Conservation (phyloP, 1,140 invertebrate species). For the Megalonaias nervosa region DNA sequence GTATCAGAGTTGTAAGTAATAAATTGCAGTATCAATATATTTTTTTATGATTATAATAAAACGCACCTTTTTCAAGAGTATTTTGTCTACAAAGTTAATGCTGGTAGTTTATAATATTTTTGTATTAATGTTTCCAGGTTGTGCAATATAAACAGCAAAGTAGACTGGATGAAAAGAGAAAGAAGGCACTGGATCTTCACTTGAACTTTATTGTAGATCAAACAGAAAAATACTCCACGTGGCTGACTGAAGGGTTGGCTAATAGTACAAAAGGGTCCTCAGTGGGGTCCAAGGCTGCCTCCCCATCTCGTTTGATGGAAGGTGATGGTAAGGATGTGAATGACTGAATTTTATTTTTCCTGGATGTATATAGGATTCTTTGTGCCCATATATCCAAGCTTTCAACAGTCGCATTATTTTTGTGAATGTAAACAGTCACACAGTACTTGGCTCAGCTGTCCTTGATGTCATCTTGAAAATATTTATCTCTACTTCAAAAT, state of each 20-base stretch:
- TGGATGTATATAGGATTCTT: no score
- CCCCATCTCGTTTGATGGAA: conserved; percentile 20
- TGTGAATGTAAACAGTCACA: no score
- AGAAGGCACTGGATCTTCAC: conserved; percentile 96
- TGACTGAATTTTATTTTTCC: no score
- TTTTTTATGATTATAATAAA: no score
- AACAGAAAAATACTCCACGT: conserved; percentile 94
- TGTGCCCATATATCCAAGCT: no score
- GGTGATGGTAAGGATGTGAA: conserved; percentile 46
- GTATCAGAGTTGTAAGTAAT: no score
- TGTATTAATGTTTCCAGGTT: conserved; percentile 74
- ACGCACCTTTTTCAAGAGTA: no score
- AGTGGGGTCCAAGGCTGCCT: conserved; percentile 25
- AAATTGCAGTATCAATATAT: no score
- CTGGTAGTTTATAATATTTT: neutral
- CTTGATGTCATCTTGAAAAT: no score
- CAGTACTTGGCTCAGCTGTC: no score
- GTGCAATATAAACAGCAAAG: conserved; percentile 96
- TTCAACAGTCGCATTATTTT: no score
- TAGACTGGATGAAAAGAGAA: conserved; percentile 93
- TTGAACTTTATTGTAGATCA: conserved; percentile 99
- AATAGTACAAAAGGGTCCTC: conserved; percentile 30
- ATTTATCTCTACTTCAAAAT: no score
- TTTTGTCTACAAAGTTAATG: neutral
- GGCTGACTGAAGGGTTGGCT: conserved; percentile 71